phyloP scores from a whole-genome alignment of 2,888 invertebrate genomes.

The Dryadula phaetusa region DNA sequence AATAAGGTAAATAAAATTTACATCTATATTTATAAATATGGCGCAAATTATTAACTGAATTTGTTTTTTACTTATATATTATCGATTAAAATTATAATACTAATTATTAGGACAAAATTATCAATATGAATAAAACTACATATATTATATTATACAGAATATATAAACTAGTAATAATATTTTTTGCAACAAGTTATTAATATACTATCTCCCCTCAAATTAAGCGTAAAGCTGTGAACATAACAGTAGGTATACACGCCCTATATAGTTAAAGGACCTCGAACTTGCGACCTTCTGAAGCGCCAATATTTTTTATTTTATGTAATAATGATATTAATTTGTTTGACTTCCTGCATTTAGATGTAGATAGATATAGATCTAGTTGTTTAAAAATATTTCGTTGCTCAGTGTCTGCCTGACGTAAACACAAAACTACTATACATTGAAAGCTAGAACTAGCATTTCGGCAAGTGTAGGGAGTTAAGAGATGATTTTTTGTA shows the following conservation, averaged over 20 bases:
- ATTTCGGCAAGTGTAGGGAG: too few relatives aligned
- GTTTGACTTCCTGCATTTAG: too few relatives aligned
- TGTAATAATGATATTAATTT: neutral
- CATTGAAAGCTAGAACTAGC: too few relatives aligned
- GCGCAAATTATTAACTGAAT: too few relatives aligned
- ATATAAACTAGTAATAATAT: constrained; percentile 1
- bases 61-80: too few relatives aligned
- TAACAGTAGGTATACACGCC: neutral
- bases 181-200: constrained; percentile 11
- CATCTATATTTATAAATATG: too few relatives aligned
- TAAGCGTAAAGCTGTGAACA: constrained; percentile 13
- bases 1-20: too few relatives aligned
- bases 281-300: constrained; percentile 15
- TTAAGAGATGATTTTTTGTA: too few relatives aligned
- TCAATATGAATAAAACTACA: neutral
- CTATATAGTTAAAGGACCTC: constrained; percentile 17
- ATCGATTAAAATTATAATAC: neutral
- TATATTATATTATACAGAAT: neutral
- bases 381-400: too few relatives aligned
- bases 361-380: too few relatives aligned
- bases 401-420: too few relatives aligned
- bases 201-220: constrained; percentile 17
- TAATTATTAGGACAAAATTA: neutral
- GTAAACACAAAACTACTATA: too few relatives aligned
- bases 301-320: neutral